Base-by-base conservation (phyloP, 2,797 vertebrate genomes). In the Dendrocincla tyrannina region DNA sequence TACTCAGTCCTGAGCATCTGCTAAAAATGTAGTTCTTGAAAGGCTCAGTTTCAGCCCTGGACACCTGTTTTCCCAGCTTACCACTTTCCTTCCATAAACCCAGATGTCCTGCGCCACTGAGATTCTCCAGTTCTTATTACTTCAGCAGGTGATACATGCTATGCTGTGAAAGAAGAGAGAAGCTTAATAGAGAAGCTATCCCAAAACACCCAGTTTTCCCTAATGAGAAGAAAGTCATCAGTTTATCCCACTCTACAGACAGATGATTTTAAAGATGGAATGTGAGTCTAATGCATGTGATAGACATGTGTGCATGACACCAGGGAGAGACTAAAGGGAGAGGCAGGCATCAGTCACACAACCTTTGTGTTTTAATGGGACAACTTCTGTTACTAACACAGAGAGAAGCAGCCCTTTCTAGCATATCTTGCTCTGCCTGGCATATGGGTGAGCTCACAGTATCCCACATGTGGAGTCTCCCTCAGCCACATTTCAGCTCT, bases 11-110 rank as follows among this genome's bases (percentile, higher is more conserved):
- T 50, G 35, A 81, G 27, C 91, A 91, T 90, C 89, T 94, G 87
- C 55, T 92, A 66, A 79, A 94, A 80, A 81, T 22, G 8, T 25
- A 72, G 30, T 41, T 69, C 66, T 95, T 91, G 52, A 93, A 94
- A 91, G 52, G 27, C 32, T 92, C 73, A 16, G 37, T 47, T 86
- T 91, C 42, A 33, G 49, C 55, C 47, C 78, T 93, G 81, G 69
- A 78, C 78, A 91, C 80, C 76, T 95, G 87, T 91, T 95, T 93
- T 93, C 79, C 89, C 92, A 94, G 79, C 22, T 56, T 47, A 75
- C 66, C 47, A 28, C 18, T 83, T 79, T 49, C 11, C 14, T 88
- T 9, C 78, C 22, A 10, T 42, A 72, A 89, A 85, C 49, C 67
- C 88, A 95, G 76, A 74, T 79, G 44, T 76, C 42, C 42, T 78